Conservation (phyloP, 2,888 invertebrate genomes). For the Polia nebulosa region DNA sequence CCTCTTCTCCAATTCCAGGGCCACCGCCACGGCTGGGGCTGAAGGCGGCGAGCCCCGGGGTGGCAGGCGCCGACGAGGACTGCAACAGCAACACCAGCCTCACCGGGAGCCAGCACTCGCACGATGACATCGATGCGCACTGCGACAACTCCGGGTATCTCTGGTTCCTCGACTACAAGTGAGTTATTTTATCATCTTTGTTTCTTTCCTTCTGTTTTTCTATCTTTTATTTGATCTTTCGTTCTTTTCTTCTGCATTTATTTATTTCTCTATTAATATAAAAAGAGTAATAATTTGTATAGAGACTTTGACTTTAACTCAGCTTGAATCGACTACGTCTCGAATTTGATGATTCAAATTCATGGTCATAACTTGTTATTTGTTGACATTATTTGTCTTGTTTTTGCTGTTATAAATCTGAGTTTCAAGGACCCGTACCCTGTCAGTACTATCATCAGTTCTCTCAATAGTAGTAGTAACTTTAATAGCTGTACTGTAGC, state of each 20-base stretch:
- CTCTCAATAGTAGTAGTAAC: too few species aligned
- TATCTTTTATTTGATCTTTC: neutral
- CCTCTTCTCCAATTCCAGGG: constrained; percentile 79
- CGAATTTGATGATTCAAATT: too few species aligned
- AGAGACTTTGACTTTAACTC: too few species aligned
- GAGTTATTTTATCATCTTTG: constrained; percentile 72
- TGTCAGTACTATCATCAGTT: too few species aligned
- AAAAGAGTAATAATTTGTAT: too few species aligned
- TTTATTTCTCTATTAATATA: neutral
- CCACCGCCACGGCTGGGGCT: constrained; percentile 90
- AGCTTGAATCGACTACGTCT: too few species aligned
- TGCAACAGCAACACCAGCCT: constrained; percentile 90
- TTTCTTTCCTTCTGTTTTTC: neutral
- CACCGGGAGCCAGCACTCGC: constrained; percentile 88
- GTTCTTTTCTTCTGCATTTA: neutral
- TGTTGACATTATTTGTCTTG: too few species aligned
- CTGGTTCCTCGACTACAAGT: constrained; percentile 97
- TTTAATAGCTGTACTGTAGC: too few species aligned
- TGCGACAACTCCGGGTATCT: constrained; percentile 97
- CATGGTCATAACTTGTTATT: too few species aligned
- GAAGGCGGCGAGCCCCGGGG: constrained; percentile 90
- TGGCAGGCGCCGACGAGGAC: constrained; percentile 85
- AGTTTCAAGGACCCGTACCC: too few species aligned
- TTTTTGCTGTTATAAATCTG: too few species aligned
- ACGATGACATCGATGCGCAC: constrained; percentile 89